A percentile compares a stretch with the other conserved stretches of the same genome.
These are phyloP conservation scores for Okamejei kenojei DNA, from an alignment of 2,797 vertebrate genomes.

Conservation along the genomic window DNA sequence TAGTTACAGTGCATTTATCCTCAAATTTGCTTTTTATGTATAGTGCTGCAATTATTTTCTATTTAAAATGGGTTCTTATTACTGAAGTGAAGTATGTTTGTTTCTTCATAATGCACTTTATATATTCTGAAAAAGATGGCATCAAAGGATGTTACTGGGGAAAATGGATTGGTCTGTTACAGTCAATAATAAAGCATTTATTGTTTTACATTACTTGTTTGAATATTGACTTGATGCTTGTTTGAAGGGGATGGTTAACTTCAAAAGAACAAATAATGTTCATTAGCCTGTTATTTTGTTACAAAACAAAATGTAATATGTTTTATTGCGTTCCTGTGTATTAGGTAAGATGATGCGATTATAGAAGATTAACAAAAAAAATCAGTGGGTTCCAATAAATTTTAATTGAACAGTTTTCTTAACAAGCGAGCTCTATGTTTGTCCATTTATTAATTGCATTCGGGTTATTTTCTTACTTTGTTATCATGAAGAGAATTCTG, in stretches of 20 bases:
- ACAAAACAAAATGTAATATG: slow-evolving; percentile 69
- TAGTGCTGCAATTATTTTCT: slow-evolving; percentile 45
- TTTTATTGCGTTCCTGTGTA: slow-evolving; percentile 58
- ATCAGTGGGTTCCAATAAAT: slow-evolving; percentile 67
- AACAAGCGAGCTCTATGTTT: slow-evolving; percentile 44
- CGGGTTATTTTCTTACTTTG: background rate
- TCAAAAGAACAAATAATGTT: slow-evolving; percentile 57
- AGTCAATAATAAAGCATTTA: slow-evolving; percentile 48
- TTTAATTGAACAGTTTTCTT: slow-evolving; percentile 64
- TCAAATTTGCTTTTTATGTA: slow-evolving; percentile 44
- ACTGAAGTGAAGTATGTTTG: slow-evolving; percentile 41
- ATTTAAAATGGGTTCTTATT: slow-evolving; percentile 36
- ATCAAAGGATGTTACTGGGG: slow-evolving; percentile 48
- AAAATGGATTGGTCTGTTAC: slow-evolving; percentile 60
- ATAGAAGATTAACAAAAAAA: slow-evolving; percentile 56
- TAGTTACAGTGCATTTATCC: slow-evolving; percentile 42
- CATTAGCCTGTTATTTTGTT: slow-evolving; percentile 67
- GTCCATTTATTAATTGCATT: background rate
- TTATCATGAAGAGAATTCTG: background rate
- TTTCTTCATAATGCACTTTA: slow-evolving; percentile 72
- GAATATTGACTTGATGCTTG: slow-evolving; percentile 49
- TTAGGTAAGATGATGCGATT: slow-evolving; percentile 66
- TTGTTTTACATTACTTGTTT: slow-evolving; percentile 54
- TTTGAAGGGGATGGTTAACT: slow-evolving; percentile 47
- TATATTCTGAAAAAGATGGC: slow-evolving; percentile 57